Conservation (phyloP, 2,113 vertebrate species). For the Hemiscyllium ocellatum region DNA sequence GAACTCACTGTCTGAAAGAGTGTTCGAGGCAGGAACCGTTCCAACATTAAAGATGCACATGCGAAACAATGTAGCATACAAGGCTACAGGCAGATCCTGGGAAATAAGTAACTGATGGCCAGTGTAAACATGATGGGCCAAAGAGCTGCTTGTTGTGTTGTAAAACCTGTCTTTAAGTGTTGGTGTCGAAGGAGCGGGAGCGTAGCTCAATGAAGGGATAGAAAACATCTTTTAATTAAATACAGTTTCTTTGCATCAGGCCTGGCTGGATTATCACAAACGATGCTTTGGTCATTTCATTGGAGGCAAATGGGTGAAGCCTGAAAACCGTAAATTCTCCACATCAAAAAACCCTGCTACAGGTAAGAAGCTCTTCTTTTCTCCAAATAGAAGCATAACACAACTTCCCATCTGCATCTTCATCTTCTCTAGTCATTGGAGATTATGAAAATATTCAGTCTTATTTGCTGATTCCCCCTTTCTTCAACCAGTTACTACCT, state of each 20-base stretch:
- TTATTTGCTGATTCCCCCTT: neutral
- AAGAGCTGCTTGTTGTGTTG: too few species aligned
- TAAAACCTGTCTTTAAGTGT: too few species aligned
- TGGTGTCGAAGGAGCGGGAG: neutral
- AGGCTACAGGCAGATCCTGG: too few species aligned
- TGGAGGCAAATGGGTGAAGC: slow-evolving; percentile 52
- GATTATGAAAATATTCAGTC: neutral
- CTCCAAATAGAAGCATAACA: neutral
- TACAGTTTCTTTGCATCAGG: slow-evolving; percentile 42
- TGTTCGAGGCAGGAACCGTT: too few species aligned
- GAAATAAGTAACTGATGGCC: too few species aligned
- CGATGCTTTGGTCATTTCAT: slow-evolving; percentile 53
- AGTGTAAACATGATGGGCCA: too few species aligned
- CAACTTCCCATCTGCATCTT: neutral
- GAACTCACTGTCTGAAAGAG: too few species aligned
- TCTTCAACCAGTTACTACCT: neutral
- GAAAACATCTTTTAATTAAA: neutral
- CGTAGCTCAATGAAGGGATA: neutral
- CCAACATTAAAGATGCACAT: too few species aligned
- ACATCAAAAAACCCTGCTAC: slow-evolving; percentile 49
- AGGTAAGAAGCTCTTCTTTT: slow-evolving; percentile 43
- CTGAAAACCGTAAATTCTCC: slow-evolving; percentile 42
- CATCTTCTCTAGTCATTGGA: neutral
- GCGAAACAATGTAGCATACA: too few species aligned
- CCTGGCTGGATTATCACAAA: slow-evolving; percentile 54